Conservation (phyloP, 2,888 invertebrate species). For the Eupithecia exiguata region DNA sequence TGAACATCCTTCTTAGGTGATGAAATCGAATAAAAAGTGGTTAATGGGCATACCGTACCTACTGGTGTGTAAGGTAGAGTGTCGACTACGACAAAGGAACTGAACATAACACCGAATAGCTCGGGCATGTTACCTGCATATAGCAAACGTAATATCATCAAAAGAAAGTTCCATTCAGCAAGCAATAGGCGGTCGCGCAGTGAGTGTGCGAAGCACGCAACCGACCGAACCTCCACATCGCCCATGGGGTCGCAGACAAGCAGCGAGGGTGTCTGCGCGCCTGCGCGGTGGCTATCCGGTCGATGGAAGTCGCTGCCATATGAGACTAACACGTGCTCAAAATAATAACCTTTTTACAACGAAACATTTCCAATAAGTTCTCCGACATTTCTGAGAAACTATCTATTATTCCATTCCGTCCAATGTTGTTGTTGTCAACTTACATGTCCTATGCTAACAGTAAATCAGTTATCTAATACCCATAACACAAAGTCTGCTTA, state of each 20-base stretch:
- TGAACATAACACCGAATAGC: neutral
- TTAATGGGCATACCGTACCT: neutral
- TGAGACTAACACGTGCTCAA: conserved; percentile 72
- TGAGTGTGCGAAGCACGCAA: conserved; percentile 54
- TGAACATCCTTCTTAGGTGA: neutral
- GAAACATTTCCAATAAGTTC: neutral
- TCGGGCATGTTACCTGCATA: neutral
- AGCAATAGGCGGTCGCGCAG: conserved; percentile 26
- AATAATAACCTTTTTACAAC: conserved; percentile 25
- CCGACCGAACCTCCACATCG: conserved; percentile 22
- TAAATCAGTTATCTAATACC: neutral
- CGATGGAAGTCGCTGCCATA: conserved; percentile 66
- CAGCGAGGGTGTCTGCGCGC: conserved; percentile 66
- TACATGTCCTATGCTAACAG: neutral
- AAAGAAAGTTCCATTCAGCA: conserved; percentile 33
- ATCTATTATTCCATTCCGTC: neutral
- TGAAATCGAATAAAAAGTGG: neutral
- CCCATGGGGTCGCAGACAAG: conserved; percentile 56
- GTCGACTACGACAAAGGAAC: neutral
- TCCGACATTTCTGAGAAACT: neutral
- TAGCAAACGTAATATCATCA: conserved; percentile 11
- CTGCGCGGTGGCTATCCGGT: conserved; percentile 67
- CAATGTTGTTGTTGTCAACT: neutral
- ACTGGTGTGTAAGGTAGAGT: neutral
- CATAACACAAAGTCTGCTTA: neutral